Base-by-base conservation (phyloP, 2,113 vertebrate genomes). In the Odontesthes bonariensis region DNA sequence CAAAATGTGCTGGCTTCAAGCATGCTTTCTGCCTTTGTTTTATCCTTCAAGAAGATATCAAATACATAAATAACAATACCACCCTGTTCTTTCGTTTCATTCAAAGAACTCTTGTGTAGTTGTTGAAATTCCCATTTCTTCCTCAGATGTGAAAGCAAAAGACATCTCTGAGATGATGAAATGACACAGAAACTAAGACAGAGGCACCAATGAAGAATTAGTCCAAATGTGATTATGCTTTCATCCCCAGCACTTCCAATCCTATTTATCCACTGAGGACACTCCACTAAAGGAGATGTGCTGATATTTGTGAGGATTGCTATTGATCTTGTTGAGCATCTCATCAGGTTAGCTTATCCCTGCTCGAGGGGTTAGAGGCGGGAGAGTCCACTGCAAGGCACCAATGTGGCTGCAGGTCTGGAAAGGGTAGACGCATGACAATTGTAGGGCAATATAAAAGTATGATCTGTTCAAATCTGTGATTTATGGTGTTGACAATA, bases 261-360 rank as follows among this genome's bases (percentile, higher is more conserved):
- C 59, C 77, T 16, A 54, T 83, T 84, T 70, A 75, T 68, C 64
- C 74, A 53, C 46, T 40, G 57, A 75, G 73, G 70, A 73, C 64
- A 13, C 71, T 69, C 55, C 64, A 61, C 44, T 47, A 17, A 76
- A 69, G 55, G 46, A 88, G 78, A 75, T 57, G 70, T 64, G 54
- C 65, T 65, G 79, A 69, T 77, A 65, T 83, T 83, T 79, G 59
- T 47, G 64, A 59, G 69, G 69, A 65, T 62, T 27, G 69, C 49
- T 90, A 81, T 88, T 84, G 88, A 90, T 89, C 70, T 66, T 27
- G 64, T 52, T n/a, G 1, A 27, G 69, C 8, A 31, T 64, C 52
- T 88, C 77, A 85, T 85, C 61, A 74, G 27, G 44, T 86, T 70
- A 60, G 62, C 75, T 78, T 53, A 67, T 75, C 75, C 63, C 71